Evolutionary conservation across 2,888 invertebrate species (phyloP), one percentile per base, ranked within the genome.

Genomic region (Stictocephala bisonia): DNA sequence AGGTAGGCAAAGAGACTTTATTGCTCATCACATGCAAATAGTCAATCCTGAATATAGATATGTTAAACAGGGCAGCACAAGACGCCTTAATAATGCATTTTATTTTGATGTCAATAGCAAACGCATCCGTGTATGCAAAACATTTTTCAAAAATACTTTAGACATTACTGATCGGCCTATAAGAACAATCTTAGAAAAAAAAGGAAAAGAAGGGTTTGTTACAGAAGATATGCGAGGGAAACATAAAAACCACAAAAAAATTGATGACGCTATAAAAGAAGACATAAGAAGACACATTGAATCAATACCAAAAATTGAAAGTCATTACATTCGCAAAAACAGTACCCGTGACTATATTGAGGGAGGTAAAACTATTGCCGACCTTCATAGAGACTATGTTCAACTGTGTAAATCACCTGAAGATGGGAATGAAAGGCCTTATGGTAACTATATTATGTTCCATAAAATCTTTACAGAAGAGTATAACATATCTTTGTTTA

Each of bases 401-500:
- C 27, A 29, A 22, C 27, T 20, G 22, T 35, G 56, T 31, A 70
- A 70, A 53, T 20, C 48, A 66, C 24, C 66, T 41, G 27, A 66
- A 24, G 24, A 66, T 41, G 56, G 50, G 24, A 29, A 70, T 24
- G 56, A 40, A n/a, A 69, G 9, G 58, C 31, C 73, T 18, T 53
- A 35, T 20, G 70, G 56, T 27, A 70, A 64, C 35, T 71, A 48
- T 51, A 18, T 60, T 41, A 53, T 71, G 48, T 74, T 50, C 41
- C 26, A 71, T 24, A 64, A 64, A 40, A 70, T 70, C 11, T 70
- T 70, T 13, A 53, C 31, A 24, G 26, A 50, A 56, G 70, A 70
- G 40, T 71, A 64, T 71, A 81, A 82, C 77, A 79, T 80, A 56
- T 77, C 79, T 31, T 80, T 81, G 68, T 81, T 80, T 48, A 67